Percentiles rank a stretch among this genome's conserved stretches.
phyloP scores from a whole-genome alignment of 2,113 vertebrate species.

The Heterotis niloticus region DNA sequence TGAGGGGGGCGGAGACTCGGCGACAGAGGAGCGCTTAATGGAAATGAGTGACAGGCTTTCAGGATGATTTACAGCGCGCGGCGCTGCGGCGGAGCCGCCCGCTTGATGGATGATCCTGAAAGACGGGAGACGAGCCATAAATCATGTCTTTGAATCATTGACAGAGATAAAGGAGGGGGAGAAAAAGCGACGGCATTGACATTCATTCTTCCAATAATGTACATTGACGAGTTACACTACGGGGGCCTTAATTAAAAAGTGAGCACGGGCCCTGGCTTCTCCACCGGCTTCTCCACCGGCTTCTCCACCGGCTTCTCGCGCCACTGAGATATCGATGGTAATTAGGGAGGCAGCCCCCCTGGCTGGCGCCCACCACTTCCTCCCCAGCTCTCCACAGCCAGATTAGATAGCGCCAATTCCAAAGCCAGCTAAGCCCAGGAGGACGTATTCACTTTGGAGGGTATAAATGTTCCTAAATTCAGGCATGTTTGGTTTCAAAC shows the following conservation, averaged over 20 bases:
- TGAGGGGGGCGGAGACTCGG: constrained; percentile 60
- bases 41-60: constrained; percentile 99
- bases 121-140: constrained; percentile 98
- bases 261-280: constrained; percentile 60
- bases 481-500: not conserved
- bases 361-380: constrained; percentile 55
- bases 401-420: constrained; percentile 66
- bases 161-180: constrained; percentile 99
- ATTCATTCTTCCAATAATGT: constrained; percentile 99
- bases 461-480: constrained; percentile 20
- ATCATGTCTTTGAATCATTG: constrained; percentile 99
- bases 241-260: constrained; percentile 98
- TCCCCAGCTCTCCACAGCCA: constrained; percentile 56
- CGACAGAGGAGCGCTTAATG: constrained; percentile 86
- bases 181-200: constrained; percentile 96
- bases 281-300: constrained; percentile 44
- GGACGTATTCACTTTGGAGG: constrained; percentile 47
- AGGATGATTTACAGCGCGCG: constrained; percentile 98
- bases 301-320: constrained; percentile 45
- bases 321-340: constrained; percentile 67
- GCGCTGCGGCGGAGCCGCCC: constrained; percentile 89
- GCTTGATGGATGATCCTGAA: constrained; percentile 99
- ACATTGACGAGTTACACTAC: constrained; percentile 99
- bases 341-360: constrained; percentile 67
- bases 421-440: constrained; percentile 52